Conservation (phyloP, 2,888 invertebrate genomes). For the Eupithecia inturbata region DNA sequence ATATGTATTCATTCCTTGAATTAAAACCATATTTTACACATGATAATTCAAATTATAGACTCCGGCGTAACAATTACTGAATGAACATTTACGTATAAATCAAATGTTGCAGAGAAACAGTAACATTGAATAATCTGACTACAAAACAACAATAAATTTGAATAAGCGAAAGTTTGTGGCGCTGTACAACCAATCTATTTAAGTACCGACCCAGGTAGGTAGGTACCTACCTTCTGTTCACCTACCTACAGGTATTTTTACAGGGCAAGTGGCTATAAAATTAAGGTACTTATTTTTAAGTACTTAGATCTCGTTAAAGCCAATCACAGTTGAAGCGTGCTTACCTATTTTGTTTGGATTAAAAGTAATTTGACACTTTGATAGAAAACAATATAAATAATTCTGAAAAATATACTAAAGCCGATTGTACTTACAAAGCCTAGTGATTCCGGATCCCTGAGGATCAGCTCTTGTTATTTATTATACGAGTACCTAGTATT, state of each 20-base stretch:
- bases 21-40: background rate
- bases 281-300: background rate
- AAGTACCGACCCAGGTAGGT: constrained; percentile 5
- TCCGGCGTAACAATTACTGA: constrained; percentile 31
- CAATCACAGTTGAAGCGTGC: background rate
- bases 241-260: constrained; percentile 32
- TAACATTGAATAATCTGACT: constrained; percentile 52
- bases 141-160: constrained; percentile 53
- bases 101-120: constrained; percentile 39
- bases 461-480: background rate
- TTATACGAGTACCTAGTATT: no score
- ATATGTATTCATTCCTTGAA: background rate
- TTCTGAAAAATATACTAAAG: no score
- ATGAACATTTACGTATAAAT: constrained; percentile 39
- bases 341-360: background rate
- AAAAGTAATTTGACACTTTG: no score
- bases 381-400: no score
- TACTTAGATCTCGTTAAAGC: background rate
- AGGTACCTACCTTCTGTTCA: background rate
- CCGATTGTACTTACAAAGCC: background rate
- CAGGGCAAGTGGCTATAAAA: constrained; percentile 18
- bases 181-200: constrained; percentile 38
- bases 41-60: constrained; percentile 14
- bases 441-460: background rate
- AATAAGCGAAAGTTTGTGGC: constrained; percentile 59